These are phyloP conservation scores for Gymnarchus niloticus DNA, from an alignment of 2,113 vertebrate genomes.

Conservation along the genomic window DNA sequence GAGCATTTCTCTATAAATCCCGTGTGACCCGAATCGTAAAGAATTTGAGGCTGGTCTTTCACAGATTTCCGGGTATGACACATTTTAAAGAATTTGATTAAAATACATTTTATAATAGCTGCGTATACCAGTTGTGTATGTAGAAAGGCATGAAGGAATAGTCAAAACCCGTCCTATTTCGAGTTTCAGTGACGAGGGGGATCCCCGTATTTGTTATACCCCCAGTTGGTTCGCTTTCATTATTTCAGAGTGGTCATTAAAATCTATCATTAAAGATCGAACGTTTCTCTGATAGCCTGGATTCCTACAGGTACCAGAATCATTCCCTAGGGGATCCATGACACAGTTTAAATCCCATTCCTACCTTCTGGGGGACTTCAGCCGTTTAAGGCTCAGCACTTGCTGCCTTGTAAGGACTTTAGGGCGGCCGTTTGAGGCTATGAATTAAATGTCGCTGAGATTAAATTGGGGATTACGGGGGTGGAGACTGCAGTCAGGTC, in stretches of 20 bases:
- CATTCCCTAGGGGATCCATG: neutral
- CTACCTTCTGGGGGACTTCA: neutral
- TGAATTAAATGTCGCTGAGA: neutral
- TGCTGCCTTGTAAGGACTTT: too few relatives aligned
- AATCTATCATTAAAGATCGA: neutral
- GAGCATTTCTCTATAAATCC: neutral
- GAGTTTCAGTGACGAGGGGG: too few relatives aligned
- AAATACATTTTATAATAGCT: neutral
- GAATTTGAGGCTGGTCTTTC: neutral
- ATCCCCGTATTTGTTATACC: too few relatives aligned
- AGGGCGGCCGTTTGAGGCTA: too few relatives aligned
- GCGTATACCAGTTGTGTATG: neutral
- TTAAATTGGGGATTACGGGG: too few relatives aligned
- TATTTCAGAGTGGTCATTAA: too few relatives aligned
- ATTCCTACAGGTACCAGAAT: too few relatives aligned
- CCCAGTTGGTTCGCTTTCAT: too few relatives aligned
- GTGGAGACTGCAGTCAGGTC: too few relatives aligned
- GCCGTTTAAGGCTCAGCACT: neutral
- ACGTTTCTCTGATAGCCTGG: neutral
- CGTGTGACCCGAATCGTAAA: too few relatives aligned
- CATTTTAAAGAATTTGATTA: neutral
- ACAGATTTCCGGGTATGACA: neutral
- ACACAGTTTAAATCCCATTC: neutral
- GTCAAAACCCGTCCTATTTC: too few relatives aligned
- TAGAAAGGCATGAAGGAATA: neutral